These are phyloP conservation scores for Discoglossus pictus DNA, from an alignment of 2,797 vertebrate species.

Conservation along the genomic window DNA sequence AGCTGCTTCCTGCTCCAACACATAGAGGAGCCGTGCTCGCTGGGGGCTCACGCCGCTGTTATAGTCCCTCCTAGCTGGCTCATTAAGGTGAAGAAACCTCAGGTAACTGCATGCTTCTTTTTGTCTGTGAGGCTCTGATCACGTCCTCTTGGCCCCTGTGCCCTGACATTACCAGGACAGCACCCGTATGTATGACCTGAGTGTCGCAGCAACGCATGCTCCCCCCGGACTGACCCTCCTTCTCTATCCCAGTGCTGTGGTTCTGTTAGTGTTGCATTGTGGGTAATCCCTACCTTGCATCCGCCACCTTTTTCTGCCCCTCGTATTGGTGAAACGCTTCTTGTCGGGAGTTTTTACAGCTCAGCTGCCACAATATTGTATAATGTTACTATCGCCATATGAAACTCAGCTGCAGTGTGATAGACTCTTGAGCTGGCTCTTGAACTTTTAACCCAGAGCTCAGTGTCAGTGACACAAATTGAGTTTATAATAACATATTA, in stretches of 20 bases:
- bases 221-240: slow-evolving; percentile 7
- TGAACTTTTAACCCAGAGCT: too few species aligned
- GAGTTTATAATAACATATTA: too few species aligned
- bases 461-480: too few species aligned
- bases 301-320: slow-evolving; percentile 2
- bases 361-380: too few species aligned
- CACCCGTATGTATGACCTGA: slow-evolving; percentile 37
- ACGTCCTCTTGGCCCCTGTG: slow-evolving; percentile 23
- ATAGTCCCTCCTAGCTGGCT: slow-evolving; percentile 98
- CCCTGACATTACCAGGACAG: slow-evolving; percentile 24
- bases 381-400: too few species aligned
- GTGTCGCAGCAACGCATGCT: slow-evolving; percentile 34
- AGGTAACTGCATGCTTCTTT: slow-evolving; percentile 82
- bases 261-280: slow-evolving; percentile 28
- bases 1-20: slow-evolving; percentile 99
- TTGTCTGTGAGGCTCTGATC: slow-evolving; percentile 58
- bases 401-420: too few species aligned
- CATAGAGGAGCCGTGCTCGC: slow-evolving; percentile 96
- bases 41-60: slow-evolving; percentile 95
- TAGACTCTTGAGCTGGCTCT: too few species aligned
- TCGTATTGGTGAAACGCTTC: not conserved
- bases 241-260: slow-evolving; percentile 13
- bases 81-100: slow-evolving; percentile 99
- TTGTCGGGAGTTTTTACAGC: too few species aligned
- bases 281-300: slow-evolving; percentile 6